Evolutionary conservation across 2,113 vertebrate genomes (phyloP).

Genomic region (Platichthys stellatus): DNA sequence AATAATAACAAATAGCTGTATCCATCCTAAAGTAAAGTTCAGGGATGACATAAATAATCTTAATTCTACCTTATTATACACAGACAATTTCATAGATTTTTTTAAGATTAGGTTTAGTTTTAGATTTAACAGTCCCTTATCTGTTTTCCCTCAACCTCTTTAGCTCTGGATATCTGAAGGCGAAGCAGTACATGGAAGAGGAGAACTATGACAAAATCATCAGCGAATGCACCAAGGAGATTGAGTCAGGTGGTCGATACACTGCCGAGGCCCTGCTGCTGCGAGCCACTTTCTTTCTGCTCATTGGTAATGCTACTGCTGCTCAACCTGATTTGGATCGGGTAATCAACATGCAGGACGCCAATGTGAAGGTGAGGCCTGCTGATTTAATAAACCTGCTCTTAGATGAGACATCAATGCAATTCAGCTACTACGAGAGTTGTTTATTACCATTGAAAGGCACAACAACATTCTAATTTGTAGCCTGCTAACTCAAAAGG

Average conservation of each 20-base stretch:
- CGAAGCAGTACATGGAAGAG: constrained; percentile 99
- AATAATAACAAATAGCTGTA: too few relatives aligned
- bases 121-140: not conserved
- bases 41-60: not conserved
- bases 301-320: constrained; percentile 94
- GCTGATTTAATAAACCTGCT: not conserved
- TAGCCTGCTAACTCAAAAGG: not conserved
- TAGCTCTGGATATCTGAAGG: constrained; percentile 94
- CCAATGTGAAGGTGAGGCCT: constrained; percentile 92
- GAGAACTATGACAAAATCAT: constrained; percentile 99
- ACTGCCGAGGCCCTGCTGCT: constrained; percentile 94
- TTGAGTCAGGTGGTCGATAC: constrained; percentile 91
- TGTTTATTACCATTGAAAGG: not conserved
- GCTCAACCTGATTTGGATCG: constrained; percentile 96
- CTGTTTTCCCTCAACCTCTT: not conserved
- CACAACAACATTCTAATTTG: too few relatives aligned
- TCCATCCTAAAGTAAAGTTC: not conserved
- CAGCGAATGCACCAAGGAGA: constrained; percentile 98
- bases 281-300: constrained; percentile 96
- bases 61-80: not conserved
- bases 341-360: constrained; percentile 93
- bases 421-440: not conserved
- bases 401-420: not conserved
- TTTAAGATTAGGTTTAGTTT: not conserved
- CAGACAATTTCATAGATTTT: not conserved